phyloP scores from a whole-genome alignment of 2,113 vertebrate species.

The Platichthys flesus region DNA sequence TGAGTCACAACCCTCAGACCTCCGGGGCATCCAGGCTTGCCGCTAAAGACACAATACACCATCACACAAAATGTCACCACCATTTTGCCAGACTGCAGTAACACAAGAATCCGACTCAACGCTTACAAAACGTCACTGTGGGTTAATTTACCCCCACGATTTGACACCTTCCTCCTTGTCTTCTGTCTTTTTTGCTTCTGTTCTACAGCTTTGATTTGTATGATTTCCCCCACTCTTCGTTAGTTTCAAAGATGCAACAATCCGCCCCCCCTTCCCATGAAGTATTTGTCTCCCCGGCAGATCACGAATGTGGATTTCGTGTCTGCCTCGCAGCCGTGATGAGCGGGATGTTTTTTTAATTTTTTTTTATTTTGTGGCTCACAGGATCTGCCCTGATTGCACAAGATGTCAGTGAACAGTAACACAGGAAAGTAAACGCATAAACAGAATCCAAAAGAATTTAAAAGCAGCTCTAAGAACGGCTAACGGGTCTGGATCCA shows the following conservation, averaged over 20 bases:
- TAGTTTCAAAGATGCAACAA: background rate
- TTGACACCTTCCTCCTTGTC: background rate
- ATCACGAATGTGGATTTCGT: background rate
- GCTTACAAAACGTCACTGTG: background rate
- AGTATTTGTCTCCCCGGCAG: background rate
- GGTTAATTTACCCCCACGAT: background rate
- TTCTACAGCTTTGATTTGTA: background rate
- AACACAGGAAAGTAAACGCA: background rate
- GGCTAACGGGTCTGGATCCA: background rate
- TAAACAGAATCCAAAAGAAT: background rate
- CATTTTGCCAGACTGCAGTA: constrained; percentile 41
- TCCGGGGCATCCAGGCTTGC: constrained; percentile 68
- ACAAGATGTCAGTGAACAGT: constrained; percentile 24
- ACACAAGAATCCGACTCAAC: constrained; percentile 9
- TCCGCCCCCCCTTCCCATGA: background rate
- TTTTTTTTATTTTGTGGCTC: constrained; percentile 9
- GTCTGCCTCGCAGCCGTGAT: background rate
- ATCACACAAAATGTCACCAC: constrained; percentile 57
- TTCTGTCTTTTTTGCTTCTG: background rate
- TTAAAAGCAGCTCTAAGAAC: background rate
- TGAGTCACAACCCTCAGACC: constrained; percentile 80
- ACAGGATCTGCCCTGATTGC: constrained; percentile 38
- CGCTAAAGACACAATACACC: constrained; percentile 66
- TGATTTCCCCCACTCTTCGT: background rate
- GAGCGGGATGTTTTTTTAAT: background rate